Evolutionary conservation across 1,140 invertebrate genomes (phyloP), one percentile per base, ranked within the genome.

Genomic region (Heterodera schachtii): DNA sequence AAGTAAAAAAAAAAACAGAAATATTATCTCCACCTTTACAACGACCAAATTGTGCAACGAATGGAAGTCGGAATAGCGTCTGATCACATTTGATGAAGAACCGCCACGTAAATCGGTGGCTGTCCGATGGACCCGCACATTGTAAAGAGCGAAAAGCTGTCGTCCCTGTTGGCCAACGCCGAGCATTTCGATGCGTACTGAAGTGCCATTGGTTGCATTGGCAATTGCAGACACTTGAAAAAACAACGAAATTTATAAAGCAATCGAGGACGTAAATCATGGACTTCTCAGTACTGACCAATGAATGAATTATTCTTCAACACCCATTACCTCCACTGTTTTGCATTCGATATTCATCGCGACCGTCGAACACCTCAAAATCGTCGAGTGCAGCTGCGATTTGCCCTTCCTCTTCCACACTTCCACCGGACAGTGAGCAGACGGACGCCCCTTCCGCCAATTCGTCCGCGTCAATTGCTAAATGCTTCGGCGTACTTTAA

Each of bases 51-150:
- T 92, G 87, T 95, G 93, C 8, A 97, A 91, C 88, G 95, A 94
- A 88, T 96, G 93, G 90, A 98, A 97, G 91, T 97, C 95, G 52
- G 94, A 96, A 88, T 97, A 98, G 78, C 92, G 85, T 76, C 93
- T 81, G 77, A 92, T 91, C n/a, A 92, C 91, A 86, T 92, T 91
- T 91, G 92, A 92, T n/a, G 93, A 93, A 84, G 93, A 93, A 4
- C 92, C 93, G 82, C 92, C 93, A 75, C 88, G 86, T 85, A 91
- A 92, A 86, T 91, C 93, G 76, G 91, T 91, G 85, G 93, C 84
- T 75, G 81, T 70, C 70, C 82, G 75, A 43, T 88, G 93, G 0
- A 96, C 95, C 44, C 94, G 93, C 31, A 97, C 93, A 1, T 95
- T 94, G 90, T 97, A 97, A 78, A 96, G 94, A 0, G 95, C 95